phyloP scores from a whole-genome alignment of 2,888 invertebrate species.

The Leucoma salicis region DNA sequence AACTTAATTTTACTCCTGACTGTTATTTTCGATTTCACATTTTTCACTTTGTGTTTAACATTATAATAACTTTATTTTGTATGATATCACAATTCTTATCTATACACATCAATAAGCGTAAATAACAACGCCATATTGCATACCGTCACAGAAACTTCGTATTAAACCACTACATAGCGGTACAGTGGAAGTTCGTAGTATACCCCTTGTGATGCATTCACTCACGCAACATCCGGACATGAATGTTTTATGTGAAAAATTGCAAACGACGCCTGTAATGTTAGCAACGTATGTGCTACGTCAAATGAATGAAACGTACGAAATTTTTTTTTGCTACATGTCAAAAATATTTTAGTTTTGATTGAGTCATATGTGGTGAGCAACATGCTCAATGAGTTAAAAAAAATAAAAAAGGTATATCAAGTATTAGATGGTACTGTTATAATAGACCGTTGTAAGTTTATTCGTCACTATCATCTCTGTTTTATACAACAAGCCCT shows the following conservation, averaged over 20 bases:
- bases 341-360: background rate
- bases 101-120: background rate
- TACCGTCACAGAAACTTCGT: background rate
- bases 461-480: too few species aligned
- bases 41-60: too few species aligned
- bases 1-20: too few species aligned
- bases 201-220: slow-evolving; percentile 33
- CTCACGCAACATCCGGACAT: slow-evolving; percentile 47
- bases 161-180: background rate
- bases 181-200: slow-evolving; percentile 1
- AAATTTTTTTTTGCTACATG: background rate
- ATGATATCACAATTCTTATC: background rate
- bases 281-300: slow-evolving; percentile 15
- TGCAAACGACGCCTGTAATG: slow-evolving; percentile 38
- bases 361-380: background rate
- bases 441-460: too few species aligned
- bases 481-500: too few species aligned
- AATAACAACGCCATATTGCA: background rate
- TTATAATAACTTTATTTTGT: background rate
- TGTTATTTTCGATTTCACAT: too few species aligned
- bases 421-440: too few species aligned
- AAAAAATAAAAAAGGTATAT: too few species aligned
- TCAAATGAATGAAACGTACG: slow-evolving; percentile 13
- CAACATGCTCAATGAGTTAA: too few species aligned
- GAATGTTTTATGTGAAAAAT: slow-evolving; percentile 67